Evolutionary conservation across 2,888 invertebrate genomes (phyloP), one percentile per base, ranked within the genome.

Genomic region (Drosophila percnosoma): DNA sequence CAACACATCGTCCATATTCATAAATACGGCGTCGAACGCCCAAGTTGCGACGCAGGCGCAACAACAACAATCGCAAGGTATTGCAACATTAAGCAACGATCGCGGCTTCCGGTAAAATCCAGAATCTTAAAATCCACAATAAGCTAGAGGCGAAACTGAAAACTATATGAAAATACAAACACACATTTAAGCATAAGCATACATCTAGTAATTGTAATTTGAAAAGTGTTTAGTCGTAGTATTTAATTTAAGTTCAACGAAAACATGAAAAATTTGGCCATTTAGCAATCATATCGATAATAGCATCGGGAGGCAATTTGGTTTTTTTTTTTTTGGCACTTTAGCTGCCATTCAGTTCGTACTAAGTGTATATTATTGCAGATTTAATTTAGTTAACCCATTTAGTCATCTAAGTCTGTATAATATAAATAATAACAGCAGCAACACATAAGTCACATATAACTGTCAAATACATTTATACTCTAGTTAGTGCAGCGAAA

Each of bases 31-130:
- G 65, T 51, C 71, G 38, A 71, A 69, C 63, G 62, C 69, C 38
- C 75, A 80, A 60, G 59, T 71, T 15, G 77, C 68, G 31, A 64
- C 79, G 42, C 79, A 75, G 13, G 53, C 80, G 42, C 83, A 87
- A 60, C 45, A 53, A 6, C 53, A 53, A 34, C 53, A 53, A 55
- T 24, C 79, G 33, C 83, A 83, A 57, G 62, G 82, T 51, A 75
- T 67, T 53, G 70, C 61, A 60, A 80, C 63, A 62, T 51, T 86
- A 75, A 71, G 64, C 48, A 73, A 66, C 55, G 77, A 90, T 74
- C 75, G 84, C 33, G 57, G 85, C 49, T 83, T 84, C 68, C 87
- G 83, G 75, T 87, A 87, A 84, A 73, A 69, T 63, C 33, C 13
- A 45, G 18, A 42, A 62, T 7, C 45, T 55, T 21, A 29, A 38